Percentiles rank a stretch among this genome's conserved stretches.
These are phyloP conservation scores for Paratrypauchen microcephalus DNA, from an alignment of 2,797 vertebrate species.

Conservation along the genomic window DNA sequence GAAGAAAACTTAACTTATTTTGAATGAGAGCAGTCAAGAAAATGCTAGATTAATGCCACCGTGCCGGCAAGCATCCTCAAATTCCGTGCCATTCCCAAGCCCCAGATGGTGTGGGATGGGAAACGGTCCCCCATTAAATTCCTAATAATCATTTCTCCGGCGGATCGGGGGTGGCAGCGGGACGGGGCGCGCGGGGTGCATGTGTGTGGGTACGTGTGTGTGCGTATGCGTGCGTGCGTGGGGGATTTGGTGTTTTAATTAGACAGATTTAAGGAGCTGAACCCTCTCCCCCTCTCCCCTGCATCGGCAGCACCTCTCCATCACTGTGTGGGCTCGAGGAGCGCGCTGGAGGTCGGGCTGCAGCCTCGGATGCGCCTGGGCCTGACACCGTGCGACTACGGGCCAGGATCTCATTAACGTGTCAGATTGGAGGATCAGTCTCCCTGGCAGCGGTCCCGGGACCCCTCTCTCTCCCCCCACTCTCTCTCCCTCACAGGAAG, in stretches of 20 bases:
- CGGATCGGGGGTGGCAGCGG: slow-evolving; percentile 73
- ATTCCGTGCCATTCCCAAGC: slow-evolving; percentile 91
- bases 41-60: slow-evolving; percentile 64
- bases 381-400: slow-evolving; percentile 81
- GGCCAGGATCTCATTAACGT: slow-evolving; percentile 92
- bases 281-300: slow-evolving; percentile 63
- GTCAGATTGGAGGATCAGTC: slow-evolving; percentile 87
- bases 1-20: slow-evolving; percentile 6
- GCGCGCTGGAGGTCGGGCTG: slow-evolving; percentile 51
- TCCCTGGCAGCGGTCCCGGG: slow-evolving; percentile 85
- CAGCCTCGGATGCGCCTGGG: slow-evolving; percentile 74
- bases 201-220: slow-evolving; percentile 1
- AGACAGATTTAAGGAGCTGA: slow-evolving; percentile 98
- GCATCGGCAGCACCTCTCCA: slow-evolving; percentile 15
- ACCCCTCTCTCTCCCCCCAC: slow-evolving; percentile 5
- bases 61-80: slow-evolving; percentile 82
- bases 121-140: slow-evolving; percentile 99
- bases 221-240: slow-evolving; percentile 33
- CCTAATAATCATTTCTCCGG: slow-evolving; percentile 98
- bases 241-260: slow-evolving; percentile 99
- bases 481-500: slow-evolving; percentile 69
- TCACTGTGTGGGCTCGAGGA: slow-evolving; percentile 35
- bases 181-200: slow-evolving; percentile 36
- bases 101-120: slow-evolving; percentile 97
- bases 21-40: slow-evolving; percentile 53